Conservation (phyloP, 2,888 invertebrate genomes). For the Zygothrica quintamaculata region DNA sequence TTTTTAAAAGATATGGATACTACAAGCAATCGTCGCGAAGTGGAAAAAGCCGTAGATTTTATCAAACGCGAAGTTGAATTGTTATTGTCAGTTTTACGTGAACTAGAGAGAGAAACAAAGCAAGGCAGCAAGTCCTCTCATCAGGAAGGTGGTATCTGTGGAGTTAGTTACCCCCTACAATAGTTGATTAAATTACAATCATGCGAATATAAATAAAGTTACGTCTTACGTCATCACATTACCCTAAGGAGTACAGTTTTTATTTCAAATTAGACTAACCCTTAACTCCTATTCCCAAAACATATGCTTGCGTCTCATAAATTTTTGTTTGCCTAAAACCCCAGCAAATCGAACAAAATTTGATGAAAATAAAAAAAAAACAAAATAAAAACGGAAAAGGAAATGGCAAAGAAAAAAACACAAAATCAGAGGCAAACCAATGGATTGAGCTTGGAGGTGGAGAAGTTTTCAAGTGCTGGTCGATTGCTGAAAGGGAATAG, state of each 20-base stretch:
- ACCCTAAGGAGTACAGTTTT: neutral
- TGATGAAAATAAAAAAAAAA: slow-evolving; percentile 26
- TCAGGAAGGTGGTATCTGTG: slow-evolving; percentile 23
- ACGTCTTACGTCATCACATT: slow-evolving; percentile 1
- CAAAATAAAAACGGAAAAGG: slow-evolving; percentile 19
- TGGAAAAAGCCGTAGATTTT: slow-evolving; percentile 52
- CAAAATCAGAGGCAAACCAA: slow-evolving; percentile 30
- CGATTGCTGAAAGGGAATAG: no score
- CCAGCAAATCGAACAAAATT: slow-evolving; percentile 66
- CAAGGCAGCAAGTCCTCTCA: slow-evolving; percentile 38
- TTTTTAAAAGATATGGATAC: slow-evolving; percentile 31
- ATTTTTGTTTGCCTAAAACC: slow-evolving; percentile 45
- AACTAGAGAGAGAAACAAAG: slow-evolving; percentile 30
- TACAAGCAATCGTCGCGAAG: slow-evolving; percentile 23
- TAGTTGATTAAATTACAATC: neutral
- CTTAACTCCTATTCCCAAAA: slow-evolving; percentile 31
- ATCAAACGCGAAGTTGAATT: slow-evolving; percentile 51
- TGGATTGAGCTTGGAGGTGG: slow-evolving; percentile 24
- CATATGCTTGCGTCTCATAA: slow-evolving; percentile 51
- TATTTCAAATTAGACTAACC: slow-evolving; percentile 44
- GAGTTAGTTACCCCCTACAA: slow-evolving; percentile 7
- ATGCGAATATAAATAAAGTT: slow-evolving; percentile 17
- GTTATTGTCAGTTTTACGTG: slow-evolving; percentile 31
- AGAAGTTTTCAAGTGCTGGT: slow-evolving; percentile 62
- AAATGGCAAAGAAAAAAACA: no score